phyloP scores from a whole-genome alignment of 2,797 vertebrate genomes.

The Bryconaethiops microstoma region DNA sequence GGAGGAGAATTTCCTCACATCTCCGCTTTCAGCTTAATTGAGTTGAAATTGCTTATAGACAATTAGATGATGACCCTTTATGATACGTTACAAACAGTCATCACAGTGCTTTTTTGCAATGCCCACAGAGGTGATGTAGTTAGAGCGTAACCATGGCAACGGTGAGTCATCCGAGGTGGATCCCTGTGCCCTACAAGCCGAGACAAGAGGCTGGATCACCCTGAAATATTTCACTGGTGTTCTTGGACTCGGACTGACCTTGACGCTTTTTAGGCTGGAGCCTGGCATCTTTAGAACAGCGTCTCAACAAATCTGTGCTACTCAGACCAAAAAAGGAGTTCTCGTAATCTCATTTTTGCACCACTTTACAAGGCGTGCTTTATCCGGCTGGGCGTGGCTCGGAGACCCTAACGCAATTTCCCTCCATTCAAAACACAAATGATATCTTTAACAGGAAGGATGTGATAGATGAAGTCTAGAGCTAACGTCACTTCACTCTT shows the following conservation, averaged over 20 bases:
- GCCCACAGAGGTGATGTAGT: conserved; percentile 23
- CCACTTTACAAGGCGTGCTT: background rate
- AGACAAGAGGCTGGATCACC: conserved; percentile 9
- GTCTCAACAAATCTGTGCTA: background rate
- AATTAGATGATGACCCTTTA: conserved; percentile 14
- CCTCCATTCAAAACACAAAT: background rate
- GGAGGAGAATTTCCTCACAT: background rate
- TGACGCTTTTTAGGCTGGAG: background rate
- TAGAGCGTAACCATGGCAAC: conserved; percentile 30
- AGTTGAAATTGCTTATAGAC: background rate
- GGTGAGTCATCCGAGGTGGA: conserved; percentile 25
- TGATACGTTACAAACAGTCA: background rate
- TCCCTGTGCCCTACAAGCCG: background rate
- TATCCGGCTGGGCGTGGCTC: background rate
- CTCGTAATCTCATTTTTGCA: background rate
- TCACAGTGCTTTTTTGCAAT: background rate
- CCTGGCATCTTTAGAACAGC: background rate
- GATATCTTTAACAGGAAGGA: background rate
- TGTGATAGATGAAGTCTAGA: background rate
- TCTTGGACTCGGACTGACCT: background rate
- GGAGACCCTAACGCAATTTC: background rate
- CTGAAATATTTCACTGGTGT: background rate
- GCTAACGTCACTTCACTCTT: background rate
- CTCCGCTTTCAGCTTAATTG: background rate
- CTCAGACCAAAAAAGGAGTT: background rate